Percentiles rank a stretch among this genome's conserved stretches.
Conservation (phyloP, 2,113 vertebrate genomes). For the Bucco capensis region DNA sequence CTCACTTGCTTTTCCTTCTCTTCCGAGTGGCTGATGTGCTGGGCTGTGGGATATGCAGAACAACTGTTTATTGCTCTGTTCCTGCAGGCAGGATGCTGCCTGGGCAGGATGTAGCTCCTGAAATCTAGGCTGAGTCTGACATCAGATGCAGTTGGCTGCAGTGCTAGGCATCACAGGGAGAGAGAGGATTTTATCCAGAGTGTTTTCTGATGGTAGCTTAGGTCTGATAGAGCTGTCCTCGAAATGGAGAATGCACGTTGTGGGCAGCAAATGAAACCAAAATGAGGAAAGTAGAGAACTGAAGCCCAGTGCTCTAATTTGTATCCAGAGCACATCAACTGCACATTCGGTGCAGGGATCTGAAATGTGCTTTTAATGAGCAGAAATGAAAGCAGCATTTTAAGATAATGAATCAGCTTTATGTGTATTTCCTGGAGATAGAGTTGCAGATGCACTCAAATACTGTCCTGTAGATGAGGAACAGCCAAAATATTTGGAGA, state of each 20-base stretch:
- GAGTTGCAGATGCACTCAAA: background rate
- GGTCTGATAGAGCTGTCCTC: background rate
- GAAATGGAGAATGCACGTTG: background rate
- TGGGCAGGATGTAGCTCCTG: background rate
- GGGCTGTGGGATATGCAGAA: background rate
- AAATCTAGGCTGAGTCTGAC: background rate
- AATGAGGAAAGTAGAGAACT: background rate
- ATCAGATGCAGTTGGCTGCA: background rate
- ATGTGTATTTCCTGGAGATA: background rate
- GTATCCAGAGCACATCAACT: background rate
- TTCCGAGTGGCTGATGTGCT: background rate
- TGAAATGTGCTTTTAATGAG: conserved; percentile 11
- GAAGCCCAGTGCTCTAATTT: background rate
- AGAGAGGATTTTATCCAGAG: background rate
- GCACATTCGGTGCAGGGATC: background rate
- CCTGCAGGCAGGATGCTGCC: background rate
- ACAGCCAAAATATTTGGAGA: background rate
- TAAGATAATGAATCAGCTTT: conserved; percentile 4
- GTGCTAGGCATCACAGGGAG: background rate
- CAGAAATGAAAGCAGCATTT: conserved; percentile 36
- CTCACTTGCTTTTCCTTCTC: background rate
- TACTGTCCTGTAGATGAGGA: background rate
- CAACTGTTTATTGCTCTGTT: background rate
- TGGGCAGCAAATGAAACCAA: background rate
- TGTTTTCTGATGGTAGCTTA: background rate